Evolutionary conservation across 2,888 invertebrate species (phyloP), one percentile per base, ranked within the genome.

Genomic region (Limnephilus lunatus): DNA sequence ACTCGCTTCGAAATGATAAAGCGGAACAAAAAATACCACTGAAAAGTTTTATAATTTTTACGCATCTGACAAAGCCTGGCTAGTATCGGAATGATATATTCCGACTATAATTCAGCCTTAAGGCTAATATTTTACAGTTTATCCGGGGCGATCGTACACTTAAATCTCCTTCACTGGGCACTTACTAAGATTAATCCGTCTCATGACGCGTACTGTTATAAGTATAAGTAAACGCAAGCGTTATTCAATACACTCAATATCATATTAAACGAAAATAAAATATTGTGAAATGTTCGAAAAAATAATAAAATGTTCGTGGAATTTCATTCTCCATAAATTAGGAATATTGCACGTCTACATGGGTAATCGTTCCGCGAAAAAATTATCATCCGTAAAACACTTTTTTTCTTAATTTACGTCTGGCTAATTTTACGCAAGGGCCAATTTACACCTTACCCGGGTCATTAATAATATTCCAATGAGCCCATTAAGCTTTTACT

Each of bases 391-490:
- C 81, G 90, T 91, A 89, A 91, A 89, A 91, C 68, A 80, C 32
- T 81, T 88, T 91, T 91, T 91, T 85, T 81, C 44, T 39, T 91
- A 91, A 86, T 91, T 81, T 89, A 92, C 85, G 89, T 81, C 85
- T 53, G 82, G 90, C 90, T 90, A 90, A 92, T 92, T 92, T 88
- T 92, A 68, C 92, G 92, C 90, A 81, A 81, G 87, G 88, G 48
- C 92, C 81, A 92, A 92, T 89, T 90, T 91, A 83, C 89, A 92
- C 92, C 90, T 90, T 92, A 91, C 80, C 80, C 92, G 83, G 90
- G 90, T 90, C 90, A 92, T 92, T 92, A 92, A 92, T 92, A 90
- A 92, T 90, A 92, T 92, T 92, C 87, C 92, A 92, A 92, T 92
- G 92, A 90, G 87, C 92, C 92, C 90, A 92, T 92, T 92, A 92